phyloP scores from a whole-genome alignment of 2,113 vertebrate species.

The Eleginops maclovinus region DNA sequence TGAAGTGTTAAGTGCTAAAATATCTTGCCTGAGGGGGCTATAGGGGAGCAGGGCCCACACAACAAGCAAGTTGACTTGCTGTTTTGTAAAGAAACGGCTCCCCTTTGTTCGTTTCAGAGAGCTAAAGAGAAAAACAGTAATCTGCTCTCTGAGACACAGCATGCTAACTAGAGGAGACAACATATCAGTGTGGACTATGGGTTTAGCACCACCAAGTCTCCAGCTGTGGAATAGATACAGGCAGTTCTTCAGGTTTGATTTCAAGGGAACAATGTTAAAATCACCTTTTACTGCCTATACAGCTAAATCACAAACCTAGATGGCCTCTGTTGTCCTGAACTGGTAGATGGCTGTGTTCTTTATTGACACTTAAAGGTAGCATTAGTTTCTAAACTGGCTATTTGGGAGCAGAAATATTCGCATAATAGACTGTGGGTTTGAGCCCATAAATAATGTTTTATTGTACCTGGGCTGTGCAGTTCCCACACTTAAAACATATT shows the following conservation, averaged over 20 bases:
- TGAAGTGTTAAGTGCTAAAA: slow-evolving; percentile 44
- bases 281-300: not conserved
- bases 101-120: slow-evolving; percentile 43
- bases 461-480: not conserved
- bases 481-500: not conserved
- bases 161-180: slow-evolving; percentile 53
- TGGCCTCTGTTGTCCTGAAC: not conserved
- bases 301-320: not conserved
- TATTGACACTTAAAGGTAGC: slow-evolving; percentile 3
- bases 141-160: slow-evolving; percentile 39
- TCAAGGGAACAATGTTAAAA: slow-evolving; percentile 34
- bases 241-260: slow-evolving; percentile 35
- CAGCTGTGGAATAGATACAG: slow-evolving; percentile 29
- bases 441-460: slow-evolving; percentile 5
- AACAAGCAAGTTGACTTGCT: slow-evolving; percentile 43
- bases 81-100: slow-evolving; percentile 37
- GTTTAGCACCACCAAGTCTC: slow-evolving; percentile 19
- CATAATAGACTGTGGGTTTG: not conserved
- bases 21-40: slow-evolving; percentile 47
- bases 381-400: not conserved
- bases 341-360: not conserved
- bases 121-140: slow-evolving; percentile 32
- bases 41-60: slow-evolving; percentile 33
- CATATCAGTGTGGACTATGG: slow-evolving; percentile 23
- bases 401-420: not conserved